Base-by-base conservation (phyloP, 2,113 vertebrate genomes). In the Bubo blakistoni region DNA sequence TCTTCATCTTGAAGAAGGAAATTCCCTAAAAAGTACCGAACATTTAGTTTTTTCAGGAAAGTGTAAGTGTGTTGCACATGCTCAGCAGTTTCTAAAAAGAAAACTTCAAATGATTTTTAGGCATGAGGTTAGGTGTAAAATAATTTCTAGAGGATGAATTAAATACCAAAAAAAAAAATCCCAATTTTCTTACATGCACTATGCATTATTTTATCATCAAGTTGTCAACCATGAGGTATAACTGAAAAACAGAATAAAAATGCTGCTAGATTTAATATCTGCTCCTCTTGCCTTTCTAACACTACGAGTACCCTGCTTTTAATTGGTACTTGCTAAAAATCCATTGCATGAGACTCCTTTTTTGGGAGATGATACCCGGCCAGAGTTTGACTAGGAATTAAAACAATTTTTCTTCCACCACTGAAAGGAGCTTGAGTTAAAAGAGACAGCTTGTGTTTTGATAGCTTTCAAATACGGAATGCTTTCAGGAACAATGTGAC, bases 111-210 rank as follows among this genome's bases (percentile, higher is more conserved):
- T n/a, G 12, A 0, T 22, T 90, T 90, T 86, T 59, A 76, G 52
- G 52, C 22, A 80, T 19, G 7, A 36, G 9, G 24, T 63, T 59
- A 91, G 9, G 27, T 27, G 49, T 7, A 61, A 57, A 81, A 69
- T 63, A 65, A 10, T 0, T 7, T 58, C 5, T n/a, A 20, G 20
- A 5, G 29, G 11, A 19, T 0, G 0, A 66, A 62, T n/a, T 40
- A 63, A 80, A 52, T 38, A 69, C 3, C 10, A 14, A 59, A 40
- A 11, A 51, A 40, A 67, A 54, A 36, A 30, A 0, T 7, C 2
- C 3, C 1, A 0, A 3, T 77, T 92, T 88, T 72, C 36, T 76
- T 34, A 73, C 2, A 25, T 7, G 36, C 4, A 27, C 13, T 4
- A 52, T 29, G 12, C 12, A 52, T 42, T 54, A 79, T 55, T 91